These are phyloP conservation scores for Drosophila pseudoananassae DNA, from an alignment of 1,140 invertebrate species.

Conservation along the genomic window DNA sequence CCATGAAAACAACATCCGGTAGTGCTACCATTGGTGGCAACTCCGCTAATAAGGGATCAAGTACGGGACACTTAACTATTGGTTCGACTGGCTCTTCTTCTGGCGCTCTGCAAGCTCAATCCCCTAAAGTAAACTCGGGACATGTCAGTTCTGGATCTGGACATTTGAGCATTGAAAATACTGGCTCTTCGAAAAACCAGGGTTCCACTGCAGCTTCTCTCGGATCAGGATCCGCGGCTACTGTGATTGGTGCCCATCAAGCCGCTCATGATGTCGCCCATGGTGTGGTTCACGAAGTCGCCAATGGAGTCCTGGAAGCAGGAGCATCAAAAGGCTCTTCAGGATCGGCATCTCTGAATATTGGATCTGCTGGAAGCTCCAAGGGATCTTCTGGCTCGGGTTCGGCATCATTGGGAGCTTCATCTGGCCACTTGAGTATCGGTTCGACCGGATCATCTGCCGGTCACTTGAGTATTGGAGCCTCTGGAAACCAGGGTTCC, in stretches of 20 bases:
- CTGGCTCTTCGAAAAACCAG: background rate
- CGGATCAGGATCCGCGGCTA: background rate
- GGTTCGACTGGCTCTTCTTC: background rate
- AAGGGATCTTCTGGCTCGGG: constrained; percentile 8
- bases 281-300: background rate
- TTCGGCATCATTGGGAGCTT: constrained; percentile 1
- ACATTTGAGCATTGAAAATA: background rate
- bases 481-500: constrained; percentile 2
- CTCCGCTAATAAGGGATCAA: background rate
- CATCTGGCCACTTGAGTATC: constrained; percentile 1
- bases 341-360: background rate
- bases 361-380: constrained; percentile 5
- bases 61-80: background rate
- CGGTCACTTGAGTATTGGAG: constrained; percentile 7
- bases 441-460: background rate
- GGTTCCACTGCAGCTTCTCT: background rate
- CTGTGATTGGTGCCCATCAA: constrained; percentile 7
- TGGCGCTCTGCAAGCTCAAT: background rate
- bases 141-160: background rate
- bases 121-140: background rate
- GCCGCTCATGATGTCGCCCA: constrained; percentile 3
- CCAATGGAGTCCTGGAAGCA: constrained; percentile 3
- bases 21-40: background rate
- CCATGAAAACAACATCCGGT: background rate
- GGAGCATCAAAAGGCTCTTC: background rate